Evolutionary conservation across 2,888 invertebrate species (phyloP).

Genomic region (Macrostomum cliftonense): DNA sequence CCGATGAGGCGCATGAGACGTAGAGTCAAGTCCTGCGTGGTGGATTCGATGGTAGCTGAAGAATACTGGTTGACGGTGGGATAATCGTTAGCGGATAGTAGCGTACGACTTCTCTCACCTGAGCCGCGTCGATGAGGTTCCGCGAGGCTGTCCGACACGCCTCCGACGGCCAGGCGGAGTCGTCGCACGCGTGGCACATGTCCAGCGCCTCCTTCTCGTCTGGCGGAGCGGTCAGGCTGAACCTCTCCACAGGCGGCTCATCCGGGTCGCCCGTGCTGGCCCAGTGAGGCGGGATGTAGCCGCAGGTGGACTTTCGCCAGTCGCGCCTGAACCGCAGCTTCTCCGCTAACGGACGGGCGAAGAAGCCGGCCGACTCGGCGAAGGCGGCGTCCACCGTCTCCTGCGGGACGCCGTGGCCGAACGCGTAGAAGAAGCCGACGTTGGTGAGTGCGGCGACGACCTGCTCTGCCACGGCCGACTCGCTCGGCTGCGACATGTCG

Average conservation of each 20-base stretch:
- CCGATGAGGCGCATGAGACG: conserved; percentile 2
- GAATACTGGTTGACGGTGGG: too few relatives aligned
- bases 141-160: too few relatives aligned
- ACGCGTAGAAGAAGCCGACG: conserved; percentile 6
- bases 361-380: not conserved
- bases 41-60: not conserved
- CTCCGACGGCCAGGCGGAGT: too few relatives aligned
- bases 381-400: not conserved
- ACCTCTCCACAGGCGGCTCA: too few relatives aligned
- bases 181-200: too few relatives aligned
- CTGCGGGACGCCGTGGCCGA: conserved; percentile 4
- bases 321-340: not conserved
- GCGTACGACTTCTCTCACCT: too few relatives aligned
- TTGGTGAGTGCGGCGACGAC: conserved; percentile 1
- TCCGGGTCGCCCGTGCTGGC: too few relatives aligned
- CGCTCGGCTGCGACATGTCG: too few relatives aligned
- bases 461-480: not conserved
- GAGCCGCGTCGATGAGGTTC: too few relatives aligned
- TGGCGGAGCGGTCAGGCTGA: too few relatives aligned
- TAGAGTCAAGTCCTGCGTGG: not conserved
- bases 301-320: not conserved
- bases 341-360: not conserved
- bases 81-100: too few relatives aligned
- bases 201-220: too few relatives aligned
- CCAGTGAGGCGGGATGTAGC: not conserved